These are phyloP conservation scores for Osedax frankpressi DNA, from an alignment of 2,888 invertebrate genomes.

Conservation along the genomic window DNA sequence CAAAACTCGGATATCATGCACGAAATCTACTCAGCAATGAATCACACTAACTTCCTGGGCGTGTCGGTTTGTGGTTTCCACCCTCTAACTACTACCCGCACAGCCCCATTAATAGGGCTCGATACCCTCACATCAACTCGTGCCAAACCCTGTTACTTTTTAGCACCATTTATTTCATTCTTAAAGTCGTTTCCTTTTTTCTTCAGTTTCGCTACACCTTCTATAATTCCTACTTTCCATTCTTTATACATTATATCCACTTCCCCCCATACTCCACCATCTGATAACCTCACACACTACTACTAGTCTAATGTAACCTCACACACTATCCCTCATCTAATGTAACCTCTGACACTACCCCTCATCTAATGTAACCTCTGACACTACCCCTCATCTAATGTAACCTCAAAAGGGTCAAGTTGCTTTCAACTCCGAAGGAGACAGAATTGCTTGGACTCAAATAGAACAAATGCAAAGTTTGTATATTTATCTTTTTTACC, in stretches of 20 bases:
- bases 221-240: too few species aligned
- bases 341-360: not conserved
- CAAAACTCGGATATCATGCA: slow-evolving; percentile 84
- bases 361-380: not conserved
- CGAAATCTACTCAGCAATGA: slow-evolving; percentile 91
- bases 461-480: slow-evolving; percentile 64
- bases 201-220: too few species aligned
- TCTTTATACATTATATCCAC: too few species aligned
- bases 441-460: slow-evolving; percentile 92
- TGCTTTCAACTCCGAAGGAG: slow-evolving; percentile 87
- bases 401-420: slow-evolving; percentile 67
- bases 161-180: too few species aligned
- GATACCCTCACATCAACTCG: too few species aligned
- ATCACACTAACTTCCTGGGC: slow-evolving; percentile 92
- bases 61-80: slow-evolving; percentile 73
- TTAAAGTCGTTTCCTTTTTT: too few species aligned
- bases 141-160: too few species aligned
- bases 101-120: too few species aligned
- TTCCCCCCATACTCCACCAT: too few species aligned
- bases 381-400: not conserved
- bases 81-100: too few species aligned
- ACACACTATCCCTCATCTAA: not conserved
- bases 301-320: not conserved
- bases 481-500: too few species aligned
- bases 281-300: not conserved